Conservation (phyloP, 2,797 vertebrate species). For the Pangasius macronema region DNA sequence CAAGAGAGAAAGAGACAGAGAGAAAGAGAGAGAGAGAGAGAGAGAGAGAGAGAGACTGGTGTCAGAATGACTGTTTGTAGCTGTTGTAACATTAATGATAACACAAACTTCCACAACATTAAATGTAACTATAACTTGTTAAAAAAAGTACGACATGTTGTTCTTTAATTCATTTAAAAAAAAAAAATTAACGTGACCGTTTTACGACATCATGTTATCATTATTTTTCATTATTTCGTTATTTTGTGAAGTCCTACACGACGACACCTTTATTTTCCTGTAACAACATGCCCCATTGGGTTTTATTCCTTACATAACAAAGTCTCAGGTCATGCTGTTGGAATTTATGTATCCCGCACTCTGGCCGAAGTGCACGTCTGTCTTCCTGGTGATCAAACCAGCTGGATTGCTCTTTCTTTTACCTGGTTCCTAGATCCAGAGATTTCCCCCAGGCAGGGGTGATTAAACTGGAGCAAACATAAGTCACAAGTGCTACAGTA, state of each 20-base stretch:
- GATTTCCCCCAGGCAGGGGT: constrained; percentile 64
- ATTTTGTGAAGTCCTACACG: no score
- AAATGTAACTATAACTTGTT: not conserved
- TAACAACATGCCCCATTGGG: not conserved
- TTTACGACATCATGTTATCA: no score
- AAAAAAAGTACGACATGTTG: not conserved
- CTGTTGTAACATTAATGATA: not conserved
- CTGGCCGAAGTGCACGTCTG: constrained; percentile 50
- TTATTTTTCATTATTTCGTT: no score
- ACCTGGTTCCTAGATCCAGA: constrained; percentile 67
- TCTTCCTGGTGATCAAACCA: constrained; percentile 63
- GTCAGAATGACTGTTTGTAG: not conserved
- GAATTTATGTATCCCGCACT: constrained; percentile 27
- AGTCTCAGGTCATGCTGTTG: constrained; percentile 31
- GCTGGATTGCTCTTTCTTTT: constrained; percentile 59
- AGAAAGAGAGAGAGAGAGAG: not conserved
- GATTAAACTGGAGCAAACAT: constrained; percentile 56
- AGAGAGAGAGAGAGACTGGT: not conserved
- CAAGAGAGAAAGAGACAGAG: not conserved
- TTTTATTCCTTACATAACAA: constrained; percentile 47
- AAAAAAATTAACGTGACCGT: no score
- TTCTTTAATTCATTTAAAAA: not conserved
- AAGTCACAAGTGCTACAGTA: constrained; percentile 42
- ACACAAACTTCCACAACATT: not conserved
- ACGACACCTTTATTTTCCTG: constrained; percentile 10